phyloP scores from a whole-genome alignment of 2,113 vertebrate genomes.

The Myxocyprinus asiaticus region DNA sequence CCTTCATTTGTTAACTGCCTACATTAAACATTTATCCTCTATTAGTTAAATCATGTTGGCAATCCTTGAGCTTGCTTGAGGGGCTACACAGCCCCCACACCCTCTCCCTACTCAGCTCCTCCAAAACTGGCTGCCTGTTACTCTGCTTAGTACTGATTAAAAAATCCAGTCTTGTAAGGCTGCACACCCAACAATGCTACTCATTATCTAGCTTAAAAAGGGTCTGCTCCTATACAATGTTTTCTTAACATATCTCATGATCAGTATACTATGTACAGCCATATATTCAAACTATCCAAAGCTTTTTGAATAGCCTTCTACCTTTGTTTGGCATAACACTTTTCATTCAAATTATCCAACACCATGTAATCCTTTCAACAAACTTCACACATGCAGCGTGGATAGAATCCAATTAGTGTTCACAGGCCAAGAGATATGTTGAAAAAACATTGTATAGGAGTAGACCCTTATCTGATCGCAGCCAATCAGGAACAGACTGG shows the following conservation, averaged over 20 bases:
- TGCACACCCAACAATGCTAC: neutral
- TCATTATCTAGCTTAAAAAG: too few relatives aligned
- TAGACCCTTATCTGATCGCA: conserved; percentile 23
- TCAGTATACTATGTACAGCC: neutral
- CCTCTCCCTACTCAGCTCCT: neutral
- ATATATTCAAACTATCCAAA: neutral
- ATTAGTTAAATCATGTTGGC: conserved; percentile 56
- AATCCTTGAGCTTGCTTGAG: conserved; percentile 50
- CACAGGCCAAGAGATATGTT: conserved; percentile 22
- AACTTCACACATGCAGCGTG: neutral
- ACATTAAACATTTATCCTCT: conserved; percentile 51
- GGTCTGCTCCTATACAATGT: neutral
- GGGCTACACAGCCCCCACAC: conserved; percentile 35
- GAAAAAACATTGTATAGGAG: conserved; percentile 15
- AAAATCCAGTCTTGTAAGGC: neutral
- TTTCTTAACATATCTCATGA: neutral
- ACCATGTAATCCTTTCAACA: neutral
- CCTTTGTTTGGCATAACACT: neutral
- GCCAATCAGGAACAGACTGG: neutral
- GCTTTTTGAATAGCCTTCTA: neutral
- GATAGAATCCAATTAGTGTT: neutral
- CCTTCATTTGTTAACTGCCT: conserved; percentile 35
- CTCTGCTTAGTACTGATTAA: conserved; percentile 9
- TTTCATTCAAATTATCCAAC: neutral
- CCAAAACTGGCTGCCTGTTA: neutral